phyloP scores from a whole-genome alignment of 2,113 vertebrate species.

The Dendrocopos noguchii region DNA sequence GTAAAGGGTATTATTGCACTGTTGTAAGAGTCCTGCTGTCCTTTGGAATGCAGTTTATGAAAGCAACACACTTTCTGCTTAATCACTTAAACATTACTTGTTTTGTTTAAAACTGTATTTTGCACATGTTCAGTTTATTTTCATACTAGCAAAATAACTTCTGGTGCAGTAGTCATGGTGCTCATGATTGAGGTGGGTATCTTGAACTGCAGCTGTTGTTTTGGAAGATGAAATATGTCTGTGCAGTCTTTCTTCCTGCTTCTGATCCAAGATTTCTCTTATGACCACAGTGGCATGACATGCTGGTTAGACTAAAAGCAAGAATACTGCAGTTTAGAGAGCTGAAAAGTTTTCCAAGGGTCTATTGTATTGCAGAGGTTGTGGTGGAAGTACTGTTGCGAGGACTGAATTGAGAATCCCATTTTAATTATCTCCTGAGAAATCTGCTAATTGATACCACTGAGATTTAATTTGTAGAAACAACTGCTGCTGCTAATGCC shows the following conservation, averaged over 20 bases:
- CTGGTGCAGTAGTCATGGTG: background rate
- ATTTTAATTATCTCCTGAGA: constrained; percentile 22
- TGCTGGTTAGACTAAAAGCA: background rate
- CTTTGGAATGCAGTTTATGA: background rate
- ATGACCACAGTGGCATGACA: background rate
- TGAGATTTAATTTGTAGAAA: constrained; percentile 31
- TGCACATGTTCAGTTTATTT: background rate
- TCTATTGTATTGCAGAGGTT: background rate
- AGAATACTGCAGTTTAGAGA: background rate
- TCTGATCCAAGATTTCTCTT: background rate
- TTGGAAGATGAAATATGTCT: background rate
- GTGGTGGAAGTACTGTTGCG: background rate
- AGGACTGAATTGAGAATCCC: background rate
- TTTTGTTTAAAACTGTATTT: background rate
- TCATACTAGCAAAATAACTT: background rate
- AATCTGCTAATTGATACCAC: constrained; percentile 31
- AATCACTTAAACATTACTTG: background rate
- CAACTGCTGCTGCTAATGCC: background rate
- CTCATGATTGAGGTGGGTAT: background rate
- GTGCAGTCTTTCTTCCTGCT: background rate
- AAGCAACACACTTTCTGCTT: background rate
- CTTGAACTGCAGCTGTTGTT: background rate
- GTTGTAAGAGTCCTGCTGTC: background rate
- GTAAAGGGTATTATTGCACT: background rate
- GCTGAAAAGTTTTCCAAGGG: background rate